Base-by-base conservation (phyloP, 2,888 invertebrate genomes). In the Acanthoscelides obtectus region DNA sequence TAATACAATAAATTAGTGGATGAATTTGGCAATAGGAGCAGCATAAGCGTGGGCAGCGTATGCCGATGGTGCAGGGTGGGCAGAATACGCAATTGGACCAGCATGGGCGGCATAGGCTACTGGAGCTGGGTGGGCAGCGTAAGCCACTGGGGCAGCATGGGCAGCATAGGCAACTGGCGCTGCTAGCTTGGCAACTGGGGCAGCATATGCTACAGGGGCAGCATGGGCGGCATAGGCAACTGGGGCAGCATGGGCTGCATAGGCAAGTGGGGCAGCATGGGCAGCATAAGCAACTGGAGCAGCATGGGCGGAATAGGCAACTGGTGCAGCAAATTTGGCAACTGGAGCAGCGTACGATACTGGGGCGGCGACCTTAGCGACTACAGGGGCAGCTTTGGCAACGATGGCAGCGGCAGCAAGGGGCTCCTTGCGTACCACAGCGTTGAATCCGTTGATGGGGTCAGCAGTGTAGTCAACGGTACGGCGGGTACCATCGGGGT, bases 401-500 rank as follows among this genome's bases (percentile, higher is more conserved):
- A 70, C 27, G 63, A 84, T 81, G 21, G 84, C 85, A n/a, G 20
- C 4, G 2, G 70, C 66, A 19, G 67, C 67, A 12, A 45, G 3
- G 45, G 45, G 45, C 75, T 87, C 87, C 74, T 86, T 87, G 79
- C 86, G 87, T 12, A 88, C 88, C 69, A 88, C 87, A 63, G 88
- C 88, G 83, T 88, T 88, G 85, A 88, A 89, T 6, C 89, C 89
- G 73, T 86, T 85, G 70, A 87, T 79, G 74, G 87, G 86, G 78
- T 88, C 88, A 4, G 89, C 88, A 66, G 86, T 83, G 80, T 90
- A 90, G 75, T 91, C 90, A 0, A 91, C 91, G 63, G 88, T 90
- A 77, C 91, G 89, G 80, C 88, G 88, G 74, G 88, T 88, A 78
- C 91, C 90, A 81, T 91, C 91, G 19, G 91, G 88, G 78, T 88